These are phyloP conservation scores for Litoditis marina DNA, from an alignment of 2,888 invertebrate genomes.

Conservation along the genomic window DNA sequence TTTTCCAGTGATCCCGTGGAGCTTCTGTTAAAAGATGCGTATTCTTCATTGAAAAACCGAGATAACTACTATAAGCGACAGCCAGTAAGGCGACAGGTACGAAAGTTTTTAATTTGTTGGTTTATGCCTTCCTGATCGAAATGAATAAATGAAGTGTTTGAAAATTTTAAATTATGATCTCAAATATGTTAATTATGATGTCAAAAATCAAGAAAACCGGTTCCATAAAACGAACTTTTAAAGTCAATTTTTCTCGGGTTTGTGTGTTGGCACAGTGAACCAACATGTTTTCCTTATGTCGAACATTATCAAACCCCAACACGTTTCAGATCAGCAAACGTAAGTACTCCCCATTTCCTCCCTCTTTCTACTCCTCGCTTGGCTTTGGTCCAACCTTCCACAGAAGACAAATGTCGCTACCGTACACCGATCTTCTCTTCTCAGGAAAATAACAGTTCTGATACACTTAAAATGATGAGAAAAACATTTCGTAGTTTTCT, in stretches of 20 bases:
- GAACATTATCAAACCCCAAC: too few relatives aligned
- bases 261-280: too few relatives aligned
- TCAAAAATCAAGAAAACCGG: too few relatives aligned
- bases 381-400: slow-evolving; percentile 28
- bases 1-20: slow-evolving; percentile 34
- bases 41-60: slow-evolving; percentile 27
- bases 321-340: slow-evolving; percentile 37
- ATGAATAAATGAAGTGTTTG: too few relatives aligned
- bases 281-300: too few relatives aligned
- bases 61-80: slow-evolving; percentile 22
- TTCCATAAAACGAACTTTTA: too few relatives aligned
- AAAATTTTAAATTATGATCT: too few relatives aligned
- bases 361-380: slow-evolving; percentile 29
- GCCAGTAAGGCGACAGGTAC: slow-evolving; percentile 21
- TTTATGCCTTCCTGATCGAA: not conserved
- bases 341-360: slow-evolving; percentile 31
- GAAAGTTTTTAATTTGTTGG: slow-evolving; percentile 1
- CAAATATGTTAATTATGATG: too few relatives aligned
- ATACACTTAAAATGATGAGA: too few relatives aligned
- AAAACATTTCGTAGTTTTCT: too few relatives aligned
- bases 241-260: too few relatives aligned
- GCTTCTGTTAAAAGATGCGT: slow-evolving; percentile 30
- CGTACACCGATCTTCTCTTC: slow-evolving; percentile 28
- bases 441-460: too few relatives aligned
- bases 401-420: slow-evolving; percentile 20